Percentiles rank a stretch among this genome's conserved stretches.
Conservation (phyloP, 2,797 vertebrate species). For the Bovichtus variegatus region DNA sequence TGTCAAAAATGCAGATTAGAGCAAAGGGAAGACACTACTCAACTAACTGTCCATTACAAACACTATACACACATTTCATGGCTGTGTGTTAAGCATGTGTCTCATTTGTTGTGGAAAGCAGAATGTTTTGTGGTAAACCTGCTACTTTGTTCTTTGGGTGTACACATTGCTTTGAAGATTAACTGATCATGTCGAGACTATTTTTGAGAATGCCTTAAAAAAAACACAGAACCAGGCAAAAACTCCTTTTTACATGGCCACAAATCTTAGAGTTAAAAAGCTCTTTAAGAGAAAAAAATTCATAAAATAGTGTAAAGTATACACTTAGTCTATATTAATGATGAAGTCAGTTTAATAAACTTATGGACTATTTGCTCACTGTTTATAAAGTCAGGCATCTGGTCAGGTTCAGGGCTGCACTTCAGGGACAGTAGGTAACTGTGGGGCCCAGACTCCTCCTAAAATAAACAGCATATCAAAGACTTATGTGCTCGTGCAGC, state of each 20-base stretch:
- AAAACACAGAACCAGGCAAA: slow-evolving; percentile 1
- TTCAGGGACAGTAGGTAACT: slow-evolving; percentile 66
- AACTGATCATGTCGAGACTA: slow-evolving; percentile 5
- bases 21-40: background rate
- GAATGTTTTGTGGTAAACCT: slow-evolving; percentile 20
- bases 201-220: slow-evolving; percentile 16
- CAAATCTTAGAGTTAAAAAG: background rate
- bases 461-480: slow-evolving; percentile 76
- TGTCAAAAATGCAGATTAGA: background rate
- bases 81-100: background rate
- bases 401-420: slow-evolving; percentile 69
- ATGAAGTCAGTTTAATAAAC: slow-evolving; percentile 1
- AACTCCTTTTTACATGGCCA: background rate
- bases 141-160: slow-evolving; percentile 18
- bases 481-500: slow-evolving; percentile 47
- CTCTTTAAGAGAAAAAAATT: background rate
- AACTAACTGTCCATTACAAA: background rate
- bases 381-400: slow-evolving; percentile 48
- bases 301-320: background rate
- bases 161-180: slow-evolving; percentile 28
- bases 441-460: slow-evolving; percentile 54
- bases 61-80: background rate
- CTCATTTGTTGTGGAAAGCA: slow-evolving; percentile 28
- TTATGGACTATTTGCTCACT: background rate
- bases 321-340: background rate